Evolutionary conservation across 2,888 invertebrate species (phyloP), one percentile per base, ranked within the genome.

Genomic region (Oscheius sp.): DNA sequence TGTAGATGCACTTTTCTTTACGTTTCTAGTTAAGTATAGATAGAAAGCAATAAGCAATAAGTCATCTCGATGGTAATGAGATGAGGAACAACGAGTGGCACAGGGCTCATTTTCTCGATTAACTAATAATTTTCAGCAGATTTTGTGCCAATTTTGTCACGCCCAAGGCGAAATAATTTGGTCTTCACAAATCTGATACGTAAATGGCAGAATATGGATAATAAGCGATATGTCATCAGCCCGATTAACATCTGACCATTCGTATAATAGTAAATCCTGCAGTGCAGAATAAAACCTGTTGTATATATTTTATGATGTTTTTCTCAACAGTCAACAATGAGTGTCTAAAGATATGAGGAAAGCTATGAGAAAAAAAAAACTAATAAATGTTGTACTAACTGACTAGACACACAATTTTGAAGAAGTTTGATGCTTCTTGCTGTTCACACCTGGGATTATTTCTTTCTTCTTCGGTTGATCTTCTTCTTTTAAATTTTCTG

Each of bases 151-250:
- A 45, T 50, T 22, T 33, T 62, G 9, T 47, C 41, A 17, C 57
- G 67, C 4, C 57, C 33, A 22, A 45, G 67, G 20, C 67, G 67
- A 9, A 67, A 67, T 30, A 67, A 67, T 59, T 22, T 59, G 9
- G 45, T 67, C 30, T 67, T 59, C 67, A 67, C 67, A 22, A 67
- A 67, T n/a, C 36, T 67, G 8, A 49, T 41, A 36, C 67, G 67
- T 17, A 45, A 67, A 36, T 64, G 64, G 64, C 49, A 44, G 28
- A 59, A 59, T 26, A 24, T 44, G 44, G 44, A 59, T 28, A 59
- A 59, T 20, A 59, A 59, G 30, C 59, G 59, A 14, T 59, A 44
- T 44, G 59, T 59, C 59, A 59, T 59, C 44, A 41, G 20, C 30
- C 59, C 59, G n/a, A 59, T 59, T 44, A 54, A 24, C 36, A 20